A percentile compares a stretch with the other conserved stretches of the same genome.
phyloP scores from a whole-genome alignment of 2,888 invertebrate species.

The Nemapogon koenigi region DNA sequence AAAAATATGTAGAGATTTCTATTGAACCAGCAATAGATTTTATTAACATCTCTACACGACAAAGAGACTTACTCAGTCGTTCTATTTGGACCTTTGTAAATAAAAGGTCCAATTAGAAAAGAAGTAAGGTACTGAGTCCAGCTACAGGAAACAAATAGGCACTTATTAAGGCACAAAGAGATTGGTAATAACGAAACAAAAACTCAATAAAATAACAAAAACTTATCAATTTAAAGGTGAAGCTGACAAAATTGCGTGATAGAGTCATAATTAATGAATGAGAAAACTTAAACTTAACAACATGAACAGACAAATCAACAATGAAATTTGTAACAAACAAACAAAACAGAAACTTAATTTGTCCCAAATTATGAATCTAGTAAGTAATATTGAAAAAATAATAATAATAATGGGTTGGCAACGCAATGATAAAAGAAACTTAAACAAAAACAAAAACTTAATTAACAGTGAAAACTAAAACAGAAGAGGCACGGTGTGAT shows the following conservation, averaged over 20 bases:
- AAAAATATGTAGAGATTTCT: too few relatives aligned
- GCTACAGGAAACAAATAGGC: slow-evolving; percentile 29
- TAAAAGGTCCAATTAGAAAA: slow-evolving; percentile 30
- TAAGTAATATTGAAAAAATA: slow-evolving; percentile 15
- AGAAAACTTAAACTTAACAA: slow-evolving; percentile 13
- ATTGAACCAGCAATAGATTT: slow-evolving; percentile 9
- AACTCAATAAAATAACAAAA: slow-evolving; percentile 20
- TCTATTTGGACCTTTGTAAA: slow-evolving; percentile 24
- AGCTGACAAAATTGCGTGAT: too few relatives aligned
- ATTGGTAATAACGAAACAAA: slow-evolving; percentile 16
- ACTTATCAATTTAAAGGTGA: not conserved
- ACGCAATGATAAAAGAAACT: slow-evolving; percentile 17
- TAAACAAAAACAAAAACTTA: slow-evolving; percentile 13
- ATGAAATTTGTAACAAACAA: slow-evolving; percentile 10
- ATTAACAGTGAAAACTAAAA: not conserved
- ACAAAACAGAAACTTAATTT: slow-evolving; percentile 9
- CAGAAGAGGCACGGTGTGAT: slow-evolving; percentile 1
- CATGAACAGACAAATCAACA: slow-evolving; percentile 15
- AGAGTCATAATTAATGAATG: too few relatives aligned
- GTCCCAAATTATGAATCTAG: slow-evolving; percentile 9
- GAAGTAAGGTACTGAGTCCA: slow-evolving; percentile 16
- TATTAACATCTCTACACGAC: too few relatives aligned
- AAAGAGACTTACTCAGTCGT: too few relatives aligned
- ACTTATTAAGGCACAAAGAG: slow-evolving; percentile 44
- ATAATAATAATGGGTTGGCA: slow-evolving; percentile 20